phyloP scores from a whole-genome alignment of 2,797 vertebrate species.

The Australoheros facetus region DNA sequence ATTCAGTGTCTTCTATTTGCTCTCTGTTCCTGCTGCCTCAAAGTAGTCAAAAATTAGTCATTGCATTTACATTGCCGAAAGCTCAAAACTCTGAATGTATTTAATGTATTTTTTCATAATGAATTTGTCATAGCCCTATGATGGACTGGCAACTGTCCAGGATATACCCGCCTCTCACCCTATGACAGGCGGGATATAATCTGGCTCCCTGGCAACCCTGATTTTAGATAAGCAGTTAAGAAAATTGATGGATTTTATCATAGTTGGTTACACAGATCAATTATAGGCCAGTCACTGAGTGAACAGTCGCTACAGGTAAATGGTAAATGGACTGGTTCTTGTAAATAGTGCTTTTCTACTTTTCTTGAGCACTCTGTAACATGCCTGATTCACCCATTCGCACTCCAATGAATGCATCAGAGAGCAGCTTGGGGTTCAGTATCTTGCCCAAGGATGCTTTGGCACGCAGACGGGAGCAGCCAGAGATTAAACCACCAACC shows the following conservation, averaged over 20 bases:
- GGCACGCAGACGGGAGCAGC: too few species aligned
- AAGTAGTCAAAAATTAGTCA: neutral
- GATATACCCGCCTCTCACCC: too few species aligned
- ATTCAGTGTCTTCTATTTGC: neutral
- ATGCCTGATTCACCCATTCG: too few species aligned
- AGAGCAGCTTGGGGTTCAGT: too few species aligned
- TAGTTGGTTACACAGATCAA: too few species aligned
- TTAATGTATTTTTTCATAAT: accelerated
- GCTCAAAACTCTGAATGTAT: neutral
- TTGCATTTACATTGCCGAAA: neutral
- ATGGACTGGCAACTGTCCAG: neutral
- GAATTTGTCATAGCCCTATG: neutral
- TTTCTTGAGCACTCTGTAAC: too few species aligned
- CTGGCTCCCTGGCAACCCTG: neutral
- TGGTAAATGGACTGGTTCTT: too few species aligned
- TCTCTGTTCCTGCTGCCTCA: neutral
- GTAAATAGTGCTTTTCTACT: too few species aligned
- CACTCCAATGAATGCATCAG: too few species aligned
- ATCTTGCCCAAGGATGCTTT: too few species aligned
- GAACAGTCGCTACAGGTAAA: neutral
- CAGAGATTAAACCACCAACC: too few species aligned
- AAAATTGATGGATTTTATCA: too few species aligned
- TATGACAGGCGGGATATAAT: neutral
- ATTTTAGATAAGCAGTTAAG: neutral
- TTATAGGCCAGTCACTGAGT: neutral